Conservation (phyloP, 1,140 invertebrate species). For the Aphaenogaster floridana region DNA sequence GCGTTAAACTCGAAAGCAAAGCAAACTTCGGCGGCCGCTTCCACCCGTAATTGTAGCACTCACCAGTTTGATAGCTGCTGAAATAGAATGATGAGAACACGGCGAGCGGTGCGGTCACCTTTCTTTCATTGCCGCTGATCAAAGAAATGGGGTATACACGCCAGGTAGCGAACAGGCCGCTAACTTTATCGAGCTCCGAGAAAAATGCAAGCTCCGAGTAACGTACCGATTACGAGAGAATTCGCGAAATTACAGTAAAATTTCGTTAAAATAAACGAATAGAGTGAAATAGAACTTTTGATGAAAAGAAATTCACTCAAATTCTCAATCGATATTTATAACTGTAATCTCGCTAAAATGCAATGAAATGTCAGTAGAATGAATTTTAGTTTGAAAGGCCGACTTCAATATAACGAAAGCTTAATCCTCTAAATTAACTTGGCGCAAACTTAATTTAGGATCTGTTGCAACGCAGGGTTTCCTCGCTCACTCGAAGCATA, state of each 20-base stretch:
- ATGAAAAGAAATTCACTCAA: not conserved
- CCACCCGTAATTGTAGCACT: conserved; percentile 66
- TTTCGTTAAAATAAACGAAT: not conserved
- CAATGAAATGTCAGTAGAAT: conserved; percentile 11
- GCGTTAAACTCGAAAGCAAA: conserved; percentile 73
- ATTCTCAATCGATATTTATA: not conserved
- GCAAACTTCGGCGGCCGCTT: conserved; percentile 65
- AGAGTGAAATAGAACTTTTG: not conserved
- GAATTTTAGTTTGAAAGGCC: not conserved
- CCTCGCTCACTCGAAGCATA: conserved; percentile 4
- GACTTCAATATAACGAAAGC: conserved; percentile 4
- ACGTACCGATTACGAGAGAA: not conserved
- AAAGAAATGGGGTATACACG: not conserved
- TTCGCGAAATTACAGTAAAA: not conserved
- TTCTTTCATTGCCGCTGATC: conserved; percentile 38
- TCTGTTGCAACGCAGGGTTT: not conserved
- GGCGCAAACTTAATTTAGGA: conserved; percentile 35
- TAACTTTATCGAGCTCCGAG: not conserved
- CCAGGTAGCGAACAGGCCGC: not conserved
- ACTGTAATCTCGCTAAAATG: not conserved
- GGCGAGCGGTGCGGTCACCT: not conserved
- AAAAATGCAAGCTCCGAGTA: not conserved
- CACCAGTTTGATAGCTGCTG: conserved; percentile 64
- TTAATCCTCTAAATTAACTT: conserved; percentile 30
- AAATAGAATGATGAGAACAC: conserved; percentile 62